phyloP scores from a whole-genome alignment of 2,113 vertebrate species.

The Capricornis sumatraensis region DNA sequence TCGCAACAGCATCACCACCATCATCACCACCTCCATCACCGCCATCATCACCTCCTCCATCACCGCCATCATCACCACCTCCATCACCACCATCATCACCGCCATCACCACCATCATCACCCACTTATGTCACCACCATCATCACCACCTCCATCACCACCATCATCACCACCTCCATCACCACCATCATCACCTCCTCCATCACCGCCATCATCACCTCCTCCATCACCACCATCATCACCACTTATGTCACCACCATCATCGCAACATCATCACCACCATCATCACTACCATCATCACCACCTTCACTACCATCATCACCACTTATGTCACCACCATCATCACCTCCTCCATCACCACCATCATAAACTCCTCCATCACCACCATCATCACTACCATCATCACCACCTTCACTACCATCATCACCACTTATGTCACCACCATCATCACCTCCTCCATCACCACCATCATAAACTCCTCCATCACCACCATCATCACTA shows the following conservation, averaged over 20 bases:
- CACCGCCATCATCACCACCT: fast-evolving
- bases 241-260: fast-evolving
- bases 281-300: neutral
- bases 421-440: fast-evolving
- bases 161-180: fast-evolving
- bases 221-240: neutral
- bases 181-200: fast-evolving
- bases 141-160: fast-evolving
- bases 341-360: neutral
- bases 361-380: fast-evolving
- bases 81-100: fast-evolving
- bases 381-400: fast-evolving
- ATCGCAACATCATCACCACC: neutral
- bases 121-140: too few relatives aligned
- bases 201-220: neutral
- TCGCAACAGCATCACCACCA: too few relatives aligned
- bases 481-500: too few relatives aligned
- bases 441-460: too few relatives aligned
- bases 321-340: fast-evolving
- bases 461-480: fast-evolving
- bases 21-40: fast-evolving
- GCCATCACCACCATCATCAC: too few relatives aligned
- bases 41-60: fast-evolving
- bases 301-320: fast-evolving
- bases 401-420: neutral